Base-by-base conservation (phyloP, 1,140 invertebrate species). In the Drosophila micromelanica region DNA sequence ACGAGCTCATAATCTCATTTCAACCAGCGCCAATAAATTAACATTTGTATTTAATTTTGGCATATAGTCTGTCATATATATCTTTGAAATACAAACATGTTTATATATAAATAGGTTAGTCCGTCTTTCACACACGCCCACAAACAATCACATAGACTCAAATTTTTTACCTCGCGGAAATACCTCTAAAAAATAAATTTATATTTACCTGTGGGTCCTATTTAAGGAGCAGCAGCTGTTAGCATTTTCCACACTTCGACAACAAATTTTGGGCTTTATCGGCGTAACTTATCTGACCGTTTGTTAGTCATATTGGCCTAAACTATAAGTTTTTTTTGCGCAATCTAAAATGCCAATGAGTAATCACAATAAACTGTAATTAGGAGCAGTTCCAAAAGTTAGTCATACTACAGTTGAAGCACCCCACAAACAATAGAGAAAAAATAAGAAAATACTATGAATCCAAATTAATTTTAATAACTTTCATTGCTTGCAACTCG, bases 1-100 rank as follows among this genome's bases (percentile, higher is more conserved):
- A 87, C 82, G 84, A 75, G 82, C 79, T 30, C 49, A 63, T 87
- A 87, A 87, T 87, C 78, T 75, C 78, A 79, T 82, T 89, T 87
- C 51, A 45, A 76, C 68, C 78, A 59, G 71, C 81, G 76, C 78
- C 78, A 87, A 86, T 87, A 86, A 81, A 86, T 87, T 81, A 46
- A 69, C 60, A 61, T 67, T 46, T 42, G 54, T 75, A 60, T 65
- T 72, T 54, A 60, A 49, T 43, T 73, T 72, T 72, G 45, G 60
- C 69, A 81, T 71, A 68, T 73, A 72, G 70, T 57, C 61, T 57
- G 68, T 71, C 68, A 71, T 20, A 30, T 46, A 55, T 27, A 62
- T 63, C 40, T 69, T 49, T 43, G 11, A 23, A 35, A 35, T 35
- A 35, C 2, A 35, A 8, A 35, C 32, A 35, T 8, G 32, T 4